Percentiles rank a stretch among this genome's conserved stretches.
phyloP scores from a whole-genome alignment of 2,113 vertebrate species.

The Forbesichthys papilliferus region DNA sequence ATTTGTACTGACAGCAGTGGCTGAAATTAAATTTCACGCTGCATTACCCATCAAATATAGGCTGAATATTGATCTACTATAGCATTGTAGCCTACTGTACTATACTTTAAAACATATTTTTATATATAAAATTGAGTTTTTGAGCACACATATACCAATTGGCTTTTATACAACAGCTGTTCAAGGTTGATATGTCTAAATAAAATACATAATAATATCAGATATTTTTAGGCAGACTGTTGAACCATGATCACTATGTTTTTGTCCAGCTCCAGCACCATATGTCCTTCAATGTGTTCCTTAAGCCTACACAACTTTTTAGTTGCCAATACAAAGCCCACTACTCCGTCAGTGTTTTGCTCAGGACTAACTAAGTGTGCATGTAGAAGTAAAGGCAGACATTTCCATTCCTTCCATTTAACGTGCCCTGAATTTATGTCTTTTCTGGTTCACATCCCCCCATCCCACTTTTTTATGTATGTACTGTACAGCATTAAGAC shows the following conservation, averaged over 20 bases:
- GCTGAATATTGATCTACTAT: not conserved
- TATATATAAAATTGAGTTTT: too few relatives aligned
- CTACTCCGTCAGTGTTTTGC: constrained; percentile 19
- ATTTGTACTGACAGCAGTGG: not conserved
- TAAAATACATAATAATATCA: constrained; percentile 15
- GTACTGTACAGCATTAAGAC: constrained; percentile 32
- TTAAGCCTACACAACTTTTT: constrained; percentile 48
- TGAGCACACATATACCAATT: too few relatives aligned
- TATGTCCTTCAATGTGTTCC: constrained; percentile 57
- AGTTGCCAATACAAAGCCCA: constrained; percentile 45
- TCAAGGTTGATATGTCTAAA: not conserved
- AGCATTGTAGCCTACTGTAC: not conserved
- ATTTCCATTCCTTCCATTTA: constrained; percentile 48
- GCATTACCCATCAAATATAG: not conserved
- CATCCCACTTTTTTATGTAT: constrained; percentile 21
- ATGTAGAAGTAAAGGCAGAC: constrained; percentile 8
- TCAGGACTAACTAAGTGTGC: constrained; percentile 46
- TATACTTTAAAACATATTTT: too few relatives aligned
- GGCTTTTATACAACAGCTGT: not conserved
- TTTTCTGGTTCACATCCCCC: constrained; percentile 31
- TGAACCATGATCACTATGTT: not conserved
- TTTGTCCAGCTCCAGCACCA: constrained; percentile 50
- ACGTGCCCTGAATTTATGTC: constrained; percentile 23
- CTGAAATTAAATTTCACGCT: not conserved
- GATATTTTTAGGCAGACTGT: constrained; percentile 35